A percentile compares a stretch with the other conserved stretches of the same genome.
phyloP scores from a whole-genome alignment of 2,797 vertebrate species.

The Acropternis orthonyx region DNA sequence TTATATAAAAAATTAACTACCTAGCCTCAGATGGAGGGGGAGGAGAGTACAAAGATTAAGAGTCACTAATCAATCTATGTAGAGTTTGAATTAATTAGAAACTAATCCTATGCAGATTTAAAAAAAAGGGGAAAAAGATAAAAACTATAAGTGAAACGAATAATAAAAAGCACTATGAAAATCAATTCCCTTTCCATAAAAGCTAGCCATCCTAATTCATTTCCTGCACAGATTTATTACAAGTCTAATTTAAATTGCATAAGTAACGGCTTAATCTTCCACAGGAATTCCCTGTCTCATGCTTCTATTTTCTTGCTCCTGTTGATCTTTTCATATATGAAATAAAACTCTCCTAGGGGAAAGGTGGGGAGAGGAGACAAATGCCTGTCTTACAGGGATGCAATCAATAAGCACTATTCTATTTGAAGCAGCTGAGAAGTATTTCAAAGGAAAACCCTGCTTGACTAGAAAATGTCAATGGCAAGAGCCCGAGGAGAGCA shows the following conservation, averaged over 20 bases:
- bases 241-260: constrained; percentile 24
- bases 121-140: neutral
- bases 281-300: neutral
- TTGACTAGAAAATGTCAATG: neutral
- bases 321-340: neutral
- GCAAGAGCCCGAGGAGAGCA: neutral
- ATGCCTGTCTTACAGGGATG: neutral
- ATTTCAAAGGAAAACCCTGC: neutral
- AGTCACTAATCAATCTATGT: constrained; percentile 9
- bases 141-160: neutral
- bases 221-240: constrained; percentile 38
- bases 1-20: neutral
- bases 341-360: neutral
- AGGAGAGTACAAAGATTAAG: neutral
- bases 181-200: neutral
- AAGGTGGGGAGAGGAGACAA: neutral
- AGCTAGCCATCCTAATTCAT: neutral
- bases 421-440: neutral
- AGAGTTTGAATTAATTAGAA: constrained; percentile 17
- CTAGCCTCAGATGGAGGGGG: neutral
- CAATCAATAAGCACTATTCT: neutral
- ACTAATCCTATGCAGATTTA: neutral
- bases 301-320: neutral
- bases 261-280: constrained; percentile 16
- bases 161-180: constrained; percentile 13